Percentiles rank a stretch among this genome's conserved stretches.
phyloP scores from a whole-genome alignment of 2,888 invertebrate species.

The Bembecia ichneumoniformis region DNA sequence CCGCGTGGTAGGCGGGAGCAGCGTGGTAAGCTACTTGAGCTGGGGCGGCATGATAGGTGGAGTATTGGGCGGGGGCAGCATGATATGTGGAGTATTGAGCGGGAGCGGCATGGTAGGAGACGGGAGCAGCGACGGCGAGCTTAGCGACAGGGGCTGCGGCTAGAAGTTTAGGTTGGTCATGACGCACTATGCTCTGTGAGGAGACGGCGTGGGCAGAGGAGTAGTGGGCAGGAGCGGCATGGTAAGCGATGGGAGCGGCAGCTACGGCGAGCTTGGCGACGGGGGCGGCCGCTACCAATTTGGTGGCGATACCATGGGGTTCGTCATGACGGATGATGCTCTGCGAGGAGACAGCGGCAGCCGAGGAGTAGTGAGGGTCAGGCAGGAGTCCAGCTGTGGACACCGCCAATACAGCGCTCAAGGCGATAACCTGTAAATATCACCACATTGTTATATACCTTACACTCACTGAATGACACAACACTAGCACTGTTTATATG shows the following conservation, averaged over 20 bases:
- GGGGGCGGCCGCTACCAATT: conserved; percentile 20
- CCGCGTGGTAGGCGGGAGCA: conserved; percentile 19
- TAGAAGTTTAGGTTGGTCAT: conserved; percentile 31
- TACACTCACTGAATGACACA: neutral
- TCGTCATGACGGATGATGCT: conserved; percentile 39
- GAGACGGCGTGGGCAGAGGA: conserved; percentile 25
- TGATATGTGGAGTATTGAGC: conserved; percentile 17
- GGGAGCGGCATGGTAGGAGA: conserved; percentile 25
- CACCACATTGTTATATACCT: neutral
- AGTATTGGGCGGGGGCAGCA: conserved; percentile 22
- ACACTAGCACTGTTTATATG: neutral
- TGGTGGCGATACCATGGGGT: conserved; percentile 16
- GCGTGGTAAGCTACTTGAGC: conserved; percentile 22
- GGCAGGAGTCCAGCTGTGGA: conserved; percentile 17
- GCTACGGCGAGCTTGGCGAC: conserved; percentile 13
- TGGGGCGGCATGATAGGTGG: conserved; percentile 23
- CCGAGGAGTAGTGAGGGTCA: conserved; percentile 18
- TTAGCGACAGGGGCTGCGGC: conserved; percentile 22
- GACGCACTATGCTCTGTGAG: conserved; percentile 48
- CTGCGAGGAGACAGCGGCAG: conserved; percentile 38
- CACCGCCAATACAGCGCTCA: conserved; percentile 22
- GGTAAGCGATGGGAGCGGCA: conserved; percentile 13
- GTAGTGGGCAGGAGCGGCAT: conserved; percentile 22
- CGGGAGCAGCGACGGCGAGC: conserved; percentile 20
- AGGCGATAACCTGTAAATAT: conserved; percentile 12